A percentile compares a stretch with the other conserved stretches of the same genome.
Evolutionary conservation across 2,888 invertebrate species (phyloP).

Genomic region (Chymomyza amoena): DNA sequence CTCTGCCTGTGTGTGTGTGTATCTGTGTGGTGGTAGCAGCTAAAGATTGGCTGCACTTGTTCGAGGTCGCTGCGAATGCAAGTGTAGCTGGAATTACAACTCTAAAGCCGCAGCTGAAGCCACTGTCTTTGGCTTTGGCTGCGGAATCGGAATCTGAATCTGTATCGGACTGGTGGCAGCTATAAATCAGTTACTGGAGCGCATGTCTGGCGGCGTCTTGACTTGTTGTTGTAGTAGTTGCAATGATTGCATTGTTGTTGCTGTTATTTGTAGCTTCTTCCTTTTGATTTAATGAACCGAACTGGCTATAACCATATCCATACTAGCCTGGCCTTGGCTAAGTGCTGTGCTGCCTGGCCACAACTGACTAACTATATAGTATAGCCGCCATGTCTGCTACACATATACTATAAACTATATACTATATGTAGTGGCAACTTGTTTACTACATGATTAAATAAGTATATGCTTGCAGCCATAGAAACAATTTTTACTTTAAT

Average conservation of each 20-base stretch:
- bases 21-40: background rate
- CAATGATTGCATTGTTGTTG: conserved; percentile 2
- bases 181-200: conserved; percentile 44
- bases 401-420: too few relatives aligned
- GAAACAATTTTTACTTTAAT: background rate
- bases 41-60: background rate
- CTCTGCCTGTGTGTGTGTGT: too few relatives aligned
- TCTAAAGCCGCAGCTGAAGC: background rate
- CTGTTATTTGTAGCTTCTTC: conserved; percentile 45
- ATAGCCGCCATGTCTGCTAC: background rate
- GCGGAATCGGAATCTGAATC: background rate
- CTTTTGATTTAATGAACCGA: conserved; percentile 48
- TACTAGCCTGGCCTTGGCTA: background rate
- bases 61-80: conserved; percentile 2
- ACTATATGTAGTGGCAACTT: background rate
- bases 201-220: background rate
- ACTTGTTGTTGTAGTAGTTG: conserved; percentile 4
- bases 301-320: conserved; percentile 21
- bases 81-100: background rate
- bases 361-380: background rate
- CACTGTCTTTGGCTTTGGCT: background rate
- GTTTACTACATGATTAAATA: background rate
- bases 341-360: conserved; percentile 42
- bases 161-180: background rate
- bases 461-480: background rate